Percentiles rank a stretch among this genome's conserved stretches.
Evolutionary conservation across 2,888 invertebrate species (phyloP).

Genomic region (Drosophila stalkeri): DNA sequence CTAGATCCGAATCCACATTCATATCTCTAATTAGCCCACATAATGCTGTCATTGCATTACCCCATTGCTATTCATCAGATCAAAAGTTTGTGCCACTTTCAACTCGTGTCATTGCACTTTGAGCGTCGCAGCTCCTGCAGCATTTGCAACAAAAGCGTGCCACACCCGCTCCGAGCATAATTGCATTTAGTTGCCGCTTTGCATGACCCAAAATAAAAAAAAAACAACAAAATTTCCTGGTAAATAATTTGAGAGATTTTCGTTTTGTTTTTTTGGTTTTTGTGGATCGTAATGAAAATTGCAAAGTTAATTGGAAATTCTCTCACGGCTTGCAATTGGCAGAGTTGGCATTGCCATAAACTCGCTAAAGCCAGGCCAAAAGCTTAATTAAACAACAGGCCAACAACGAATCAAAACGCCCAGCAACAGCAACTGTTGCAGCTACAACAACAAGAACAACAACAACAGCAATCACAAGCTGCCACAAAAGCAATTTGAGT

Average conservation of each 20-base stretch:
- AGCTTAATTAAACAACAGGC: conserved; percentile 68
- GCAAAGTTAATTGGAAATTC: conserved; percentile 76
- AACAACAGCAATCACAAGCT: conserved; percentile 36
- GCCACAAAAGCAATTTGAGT: conserved; percentile 72
- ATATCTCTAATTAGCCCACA: neutral
- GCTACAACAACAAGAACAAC: conserved; percentile 23
- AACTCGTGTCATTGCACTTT: conserved; percentile 37
- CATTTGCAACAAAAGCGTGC: conserved; percentile 41
- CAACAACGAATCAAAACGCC: conserved; percentile 55
- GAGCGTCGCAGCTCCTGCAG: conserved; percentile 39
- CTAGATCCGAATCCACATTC: neutral
- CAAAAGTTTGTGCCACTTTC: conserved; percentile 1
- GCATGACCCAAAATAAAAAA: conserved; percentile 49
- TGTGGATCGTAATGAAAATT: conserved; percentile 32
- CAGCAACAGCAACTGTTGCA: conserved; percentile 28
- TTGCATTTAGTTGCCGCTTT: conserved; percentile 56
- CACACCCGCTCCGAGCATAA: conserved; percentile 69
- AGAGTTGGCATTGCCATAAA: conserved; percentile 60
- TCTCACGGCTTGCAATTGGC: conserved; percentile 67
- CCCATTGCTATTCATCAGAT: neutral
- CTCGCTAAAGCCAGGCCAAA: conserved; percentile 50
- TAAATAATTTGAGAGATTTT: conserved; percentile 32
- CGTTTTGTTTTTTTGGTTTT: neutral
- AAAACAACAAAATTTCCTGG: conserved; percentile 8
- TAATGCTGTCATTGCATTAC: neutral